Evolutionary conservation across 2,113 vertebrate species (phyloP).

Genomic region (Notechis scutatus): DNA sequence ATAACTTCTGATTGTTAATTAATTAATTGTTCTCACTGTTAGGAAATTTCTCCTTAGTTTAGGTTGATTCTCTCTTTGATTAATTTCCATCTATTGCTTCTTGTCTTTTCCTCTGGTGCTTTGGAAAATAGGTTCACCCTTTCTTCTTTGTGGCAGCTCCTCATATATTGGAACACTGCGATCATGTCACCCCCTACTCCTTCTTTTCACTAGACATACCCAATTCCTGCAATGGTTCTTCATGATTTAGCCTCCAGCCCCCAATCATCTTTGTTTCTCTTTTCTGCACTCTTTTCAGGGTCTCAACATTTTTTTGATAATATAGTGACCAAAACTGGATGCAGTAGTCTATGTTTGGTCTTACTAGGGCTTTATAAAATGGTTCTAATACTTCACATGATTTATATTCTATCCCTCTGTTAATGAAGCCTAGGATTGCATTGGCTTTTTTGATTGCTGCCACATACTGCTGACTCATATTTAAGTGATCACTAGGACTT

Average conservation of each 20-base stretch:
- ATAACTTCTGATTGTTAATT: neutral
- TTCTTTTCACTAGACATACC: neutral
- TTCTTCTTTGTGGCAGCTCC: neutral
- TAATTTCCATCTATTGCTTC: neutral
- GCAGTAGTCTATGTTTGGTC: neutral
- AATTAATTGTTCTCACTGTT: neutral
- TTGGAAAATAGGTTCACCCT: neutral
- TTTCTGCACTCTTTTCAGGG: neutral
- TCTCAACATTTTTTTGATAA: neutral
- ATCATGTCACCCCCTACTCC: neutral
- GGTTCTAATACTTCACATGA: neutral
- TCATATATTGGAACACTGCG: neutral
- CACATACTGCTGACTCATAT: neutral
- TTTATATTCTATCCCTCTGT: neutral
- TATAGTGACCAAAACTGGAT: neutral
- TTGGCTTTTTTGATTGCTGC: neutral
- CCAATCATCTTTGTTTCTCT: neutral
- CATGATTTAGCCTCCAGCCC: neutral
- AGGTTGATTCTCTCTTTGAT: neutral
- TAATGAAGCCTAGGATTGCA: neutral
- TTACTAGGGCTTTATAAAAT: neutral
- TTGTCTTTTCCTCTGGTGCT: neutral
- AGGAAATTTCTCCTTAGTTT: neutral
- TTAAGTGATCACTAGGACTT: neutral
- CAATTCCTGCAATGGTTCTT: neutral